phyloP scores from a whole-genome alignment of 2,797 vertebrate genomes.

The Sardinella longiceps region DNA sequence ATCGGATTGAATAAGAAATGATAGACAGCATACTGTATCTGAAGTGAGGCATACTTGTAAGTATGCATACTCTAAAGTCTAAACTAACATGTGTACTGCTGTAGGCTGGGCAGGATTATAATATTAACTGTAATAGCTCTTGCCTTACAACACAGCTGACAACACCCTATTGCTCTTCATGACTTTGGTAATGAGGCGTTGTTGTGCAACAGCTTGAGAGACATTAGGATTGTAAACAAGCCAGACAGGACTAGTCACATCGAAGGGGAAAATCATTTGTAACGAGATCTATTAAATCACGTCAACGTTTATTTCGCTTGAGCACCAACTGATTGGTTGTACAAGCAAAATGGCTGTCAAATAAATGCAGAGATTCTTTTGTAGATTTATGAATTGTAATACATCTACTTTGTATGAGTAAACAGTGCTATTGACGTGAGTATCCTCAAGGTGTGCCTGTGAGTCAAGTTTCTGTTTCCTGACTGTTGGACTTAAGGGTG shows the following conservation, averaged over 20 bases:
- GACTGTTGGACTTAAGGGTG: background rate
- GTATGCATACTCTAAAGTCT: background rate
- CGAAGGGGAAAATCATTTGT: constrained; percentile 1
- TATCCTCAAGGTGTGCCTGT: background rate
- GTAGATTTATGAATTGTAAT: background rate
- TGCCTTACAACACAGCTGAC: background rate
- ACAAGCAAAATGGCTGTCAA: background rate
- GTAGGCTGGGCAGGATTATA: background rate
- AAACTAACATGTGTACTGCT: background rate
- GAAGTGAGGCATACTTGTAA: background rate
- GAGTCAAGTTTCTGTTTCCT: background rate
- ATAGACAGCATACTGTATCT: background rate
- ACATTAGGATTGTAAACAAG: background rate
- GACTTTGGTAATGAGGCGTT: background rate
- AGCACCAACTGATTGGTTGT: background rate
- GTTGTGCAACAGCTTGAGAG: background rate
- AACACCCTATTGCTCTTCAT: background rate
- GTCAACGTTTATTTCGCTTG: background rate
- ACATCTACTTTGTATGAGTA: background rate
- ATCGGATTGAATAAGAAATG: background rate
- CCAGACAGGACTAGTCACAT: background rate
- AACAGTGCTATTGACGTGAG: background rate
- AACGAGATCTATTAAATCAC: background rate
- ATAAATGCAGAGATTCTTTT: background rate
- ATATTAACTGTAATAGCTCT: background rate